Conservation (phyloP, 2,888 invertebrate genomes). For the Platycheirus rosarum region DNA sequence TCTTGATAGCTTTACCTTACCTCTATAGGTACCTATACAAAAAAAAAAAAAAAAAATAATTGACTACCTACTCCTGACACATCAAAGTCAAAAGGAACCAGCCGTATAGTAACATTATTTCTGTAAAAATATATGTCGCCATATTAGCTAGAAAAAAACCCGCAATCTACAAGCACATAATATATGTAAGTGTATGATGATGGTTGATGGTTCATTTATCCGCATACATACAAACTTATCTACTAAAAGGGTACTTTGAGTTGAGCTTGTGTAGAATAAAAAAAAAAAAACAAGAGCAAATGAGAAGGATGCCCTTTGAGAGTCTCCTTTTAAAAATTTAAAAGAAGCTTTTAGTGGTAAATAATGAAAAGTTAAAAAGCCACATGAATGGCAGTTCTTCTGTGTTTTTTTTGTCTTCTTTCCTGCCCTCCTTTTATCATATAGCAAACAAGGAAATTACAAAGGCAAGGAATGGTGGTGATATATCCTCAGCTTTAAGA, state of each 20-base stretch:
- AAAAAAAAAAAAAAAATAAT: neutral
- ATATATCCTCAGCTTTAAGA: slow-evolving; percentile 50
- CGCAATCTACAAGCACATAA: slow-evolving; percentile 1
- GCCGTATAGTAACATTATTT: slow-evolving; percentile 15
- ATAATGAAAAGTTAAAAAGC: slow-evolving; percentile 83
- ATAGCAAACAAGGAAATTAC: slow-evolving; percentile 58
- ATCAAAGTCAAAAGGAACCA: neutral
- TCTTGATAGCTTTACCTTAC: too few species aligned
- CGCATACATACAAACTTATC: slow-evolving; percentile 12
- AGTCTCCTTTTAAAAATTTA: slow-evolving; percentile 80
- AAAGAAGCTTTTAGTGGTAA: slow-evolving; percentile 83
- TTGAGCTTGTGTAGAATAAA: slow-evolving; percentile 40
- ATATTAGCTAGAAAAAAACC: slow-evolving; percentile 43
- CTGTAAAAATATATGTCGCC: slow-evolving; percentile 42
- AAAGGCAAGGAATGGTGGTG: slow-evolving; percentile 55
- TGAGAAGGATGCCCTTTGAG: slow-evolving; percentile 68
- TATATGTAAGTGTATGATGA: slow-evolving; percentile 8
- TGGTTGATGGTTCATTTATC: slow-evolving; percentile 1
- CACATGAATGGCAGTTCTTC: slow-evolving; percentile 80
- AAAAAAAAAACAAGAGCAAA: slow-evolving; percentile 53
- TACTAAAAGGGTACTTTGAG: slow-evolving; percentile 69
- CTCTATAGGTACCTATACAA: too few species aligned
- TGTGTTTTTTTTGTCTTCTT: slow-evolving; percentile 47
- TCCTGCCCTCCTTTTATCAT: slow-evolving; percentile 20
- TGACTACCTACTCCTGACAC: neutral